A percentile compares a stretch with the other conserved stretches of the same genome.
These are phyloP conservation scores for Maniola hyperantus DNA, from an alignment of 2,888 invertebrate species.

Conservation along the genomic window DNA sequence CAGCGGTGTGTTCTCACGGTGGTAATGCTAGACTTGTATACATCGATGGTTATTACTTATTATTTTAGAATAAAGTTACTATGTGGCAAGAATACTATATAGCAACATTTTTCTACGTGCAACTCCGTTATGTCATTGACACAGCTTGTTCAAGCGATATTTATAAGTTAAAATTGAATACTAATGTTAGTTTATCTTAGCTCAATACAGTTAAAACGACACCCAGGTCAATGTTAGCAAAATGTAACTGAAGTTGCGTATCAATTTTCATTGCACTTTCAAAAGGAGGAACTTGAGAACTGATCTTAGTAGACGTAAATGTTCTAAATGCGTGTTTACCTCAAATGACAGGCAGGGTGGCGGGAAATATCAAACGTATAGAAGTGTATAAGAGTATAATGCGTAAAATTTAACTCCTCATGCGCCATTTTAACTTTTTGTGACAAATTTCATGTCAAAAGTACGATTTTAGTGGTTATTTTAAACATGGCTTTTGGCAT, in stretches of 20 bases:
- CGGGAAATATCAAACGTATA: too few species aligned
- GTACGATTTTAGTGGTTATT: too few species aligned
- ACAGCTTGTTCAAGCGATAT: background rate
- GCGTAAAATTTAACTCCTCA: too few species aligned
- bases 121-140: background rate
- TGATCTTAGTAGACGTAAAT: background rate
- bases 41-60: too few species aligned
- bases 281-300: background rate
- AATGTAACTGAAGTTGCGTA: conserved; percentile 1
- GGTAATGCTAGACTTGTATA: too few species aligned
- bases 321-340: background rate
- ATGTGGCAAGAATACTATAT: background rate
- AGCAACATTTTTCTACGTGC: background rate
- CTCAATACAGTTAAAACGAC: conserved; percentile 1
- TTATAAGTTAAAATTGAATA: background rate
- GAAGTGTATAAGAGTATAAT: too few species aligned
- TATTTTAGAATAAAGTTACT: too few species aligned
- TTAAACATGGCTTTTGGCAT: too few species aligned
- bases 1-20: too few species aligned
- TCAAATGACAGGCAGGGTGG: too few species aligned
- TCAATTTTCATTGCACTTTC: conserved; percentile 10
- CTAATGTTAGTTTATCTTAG: background rate
- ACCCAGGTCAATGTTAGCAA: conserved; percentile 12
- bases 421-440: too few species aligned
- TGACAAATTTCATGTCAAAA: too few species aligned